Evolutionary conservation across 2,888 invertebrate species (phyloP).

Genomic region (Periphyllus acericola): DNA sequence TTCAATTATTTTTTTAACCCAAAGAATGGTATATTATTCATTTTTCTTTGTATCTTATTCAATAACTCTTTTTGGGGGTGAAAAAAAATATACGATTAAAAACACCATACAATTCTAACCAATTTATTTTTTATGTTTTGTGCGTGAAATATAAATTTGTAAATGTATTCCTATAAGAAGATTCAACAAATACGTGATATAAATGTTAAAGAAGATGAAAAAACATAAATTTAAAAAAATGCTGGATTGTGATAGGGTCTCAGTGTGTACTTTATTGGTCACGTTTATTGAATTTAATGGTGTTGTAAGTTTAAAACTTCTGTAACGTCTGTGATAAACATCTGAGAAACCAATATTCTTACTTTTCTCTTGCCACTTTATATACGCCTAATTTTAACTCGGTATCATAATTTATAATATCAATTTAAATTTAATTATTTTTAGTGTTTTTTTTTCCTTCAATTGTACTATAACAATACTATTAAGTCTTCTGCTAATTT

Average conservation of each 20-base stretch:
- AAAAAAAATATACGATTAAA: neutral
- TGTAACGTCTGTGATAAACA: constrained; percentile 3
- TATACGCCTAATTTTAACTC: constrained; percentile 10
- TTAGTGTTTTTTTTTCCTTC: too few species aligned
- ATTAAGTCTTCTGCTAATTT: too few species aligned
- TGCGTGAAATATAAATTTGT: neutral
- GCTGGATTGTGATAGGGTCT: neutral
- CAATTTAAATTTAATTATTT: too few species aligned
- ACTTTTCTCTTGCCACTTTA: neutral
- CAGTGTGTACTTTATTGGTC: constrained; percentile 27
- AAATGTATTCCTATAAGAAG: constrained; percentile 19
- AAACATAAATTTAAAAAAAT: constrained; percentile 23
- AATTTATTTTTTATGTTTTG: constrained; percentile 13
- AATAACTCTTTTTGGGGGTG: neutral
- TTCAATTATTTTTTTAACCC: neutral
- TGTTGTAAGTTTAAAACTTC: neutral
- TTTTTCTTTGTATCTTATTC: neutral
- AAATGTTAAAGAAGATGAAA: neutral
- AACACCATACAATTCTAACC: neutral
- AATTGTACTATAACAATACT: too few species aligned
- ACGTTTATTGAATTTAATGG: constrained; percentile 26
- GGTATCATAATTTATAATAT: too few species aligned
- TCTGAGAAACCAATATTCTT: neutral
- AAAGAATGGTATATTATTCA: neutral
- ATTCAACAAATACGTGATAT: constrained; percentile 12